These are phyloP conservation scores for Diprion similis DNA, from an alignment of 1,140 invertebrate species.

Conservation along the genomic window DNA sequence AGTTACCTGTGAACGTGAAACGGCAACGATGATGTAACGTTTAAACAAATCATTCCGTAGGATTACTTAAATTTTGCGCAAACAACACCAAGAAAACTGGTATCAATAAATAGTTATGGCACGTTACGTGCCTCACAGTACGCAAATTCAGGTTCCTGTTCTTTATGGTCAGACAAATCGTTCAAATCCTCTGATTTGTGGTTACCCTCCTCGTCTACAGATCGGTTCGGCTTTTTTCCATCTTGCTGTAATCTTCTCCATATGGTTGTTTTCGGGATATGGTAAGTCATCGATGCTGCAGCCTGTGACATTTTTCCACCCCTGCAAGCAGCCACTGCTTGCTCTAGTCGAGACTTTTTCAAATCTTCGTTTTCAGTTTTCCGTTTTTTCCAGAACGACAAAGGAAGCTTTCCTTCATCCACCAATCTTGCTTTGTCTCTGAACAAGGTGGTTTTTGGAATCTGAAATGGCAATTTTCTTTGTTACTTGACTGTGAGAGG, in stretches of 20 bases:
- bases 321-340: constrained; percentile 65
- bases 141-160: constrained; percentile 36
- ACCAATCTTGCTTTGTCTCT: constrained; percentile 65
- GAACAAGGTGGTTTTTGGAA: constrained; percentile 69
- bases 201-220: not conserved
- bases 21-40: constrained; percentile 1
- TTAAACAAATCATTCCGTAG: not conserved
- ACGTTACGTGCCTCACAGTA: constrained; percentile 43
- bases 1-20: constrained; percentile 30
- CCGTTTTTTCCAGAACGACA: constrained; percentile 60
- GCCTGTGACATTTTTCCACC: constrained; percentile 68
- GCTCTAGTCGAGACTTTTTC: constrained; percentile 61
- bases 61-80: too few species aligned
- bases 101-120: too few species aligned
- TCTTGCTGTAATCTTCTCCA: constrained; percentile 65
- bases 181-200: constrained; percentile 25
- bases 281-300: constrained; percentile 62
- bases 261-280: constrained; percentile 69
- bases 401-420: constrained; percentile 63
- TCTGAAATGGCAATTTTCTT: constrained; percentile 44
- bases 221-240: constrained; percentile 23
- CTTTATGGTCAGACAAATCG: constrained; percentile 22
- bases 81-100: too few species aligned
- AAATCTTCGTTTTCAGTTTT: constrained; percentile 59
- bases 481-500: constrained; percentile 10